Evolutionary conservation across 37 sponge, comb jelly and placozoan genomes (phyloP), one percentile per base, ranked within the genome.

Genomic region (Bolinopsis microptera): DNA sequence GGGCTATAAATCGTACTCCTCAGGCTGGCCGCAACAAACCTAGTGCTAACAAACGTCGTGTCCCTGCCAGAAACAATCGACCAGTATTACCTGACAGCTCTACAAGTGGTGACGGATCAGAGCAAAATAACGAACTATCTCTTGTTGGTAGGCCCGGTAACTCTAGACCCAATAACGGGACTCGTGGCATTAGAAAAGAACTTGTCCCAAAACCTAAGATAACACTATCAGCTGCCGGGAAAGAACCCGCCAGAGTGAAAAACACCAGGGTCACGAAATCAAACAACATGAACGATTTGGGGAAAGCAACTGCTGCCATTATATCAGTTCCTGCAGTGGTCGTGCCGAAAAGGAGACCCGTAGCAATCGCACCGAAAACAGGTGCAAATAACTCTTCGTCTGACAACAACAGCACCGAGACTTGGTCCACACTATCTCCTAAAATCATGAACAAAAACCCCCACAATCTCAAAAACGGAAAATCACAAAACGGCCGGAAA

Each of bases 341-440:
- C 0, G 36, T 77, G 0, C 80, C 80, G 21, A 77, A 77, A 32
- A 32, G 80, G 80, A 77, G 32, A 18, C 9, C 36, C 1, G 33
- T 16, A 2, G 13, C 74, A 23, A 77, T 21, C 18, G 21, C 13
- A 21, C 35, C 32, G 80, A 28, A 18, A 32, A 35, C 3, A 21
- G 61, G 61, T 5, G 33, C 21, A 31, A 77, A 35, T 32, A 32
- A 77, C 9, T 77, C 80, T 22, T 77, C 80, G 2, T 77, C 80
- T 34, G 80, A 77, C 35, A 77, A 77, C 80, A 77, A 77, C 80
- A 77, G 32, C 80, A 77, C 9, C 80, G 80, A 27, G 35, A 77
- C 27, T 77, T 1, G 2, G 18, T 3, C 80, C 13, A 36, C 21
- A 16, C 33, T 13, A 0, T 9, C 80, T 77, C 80, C 27, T 5